Evolutionary conservation across 1,140 invertebrate genomes (phyloP).

Genomic region (Aphis craccivora): DNA sequence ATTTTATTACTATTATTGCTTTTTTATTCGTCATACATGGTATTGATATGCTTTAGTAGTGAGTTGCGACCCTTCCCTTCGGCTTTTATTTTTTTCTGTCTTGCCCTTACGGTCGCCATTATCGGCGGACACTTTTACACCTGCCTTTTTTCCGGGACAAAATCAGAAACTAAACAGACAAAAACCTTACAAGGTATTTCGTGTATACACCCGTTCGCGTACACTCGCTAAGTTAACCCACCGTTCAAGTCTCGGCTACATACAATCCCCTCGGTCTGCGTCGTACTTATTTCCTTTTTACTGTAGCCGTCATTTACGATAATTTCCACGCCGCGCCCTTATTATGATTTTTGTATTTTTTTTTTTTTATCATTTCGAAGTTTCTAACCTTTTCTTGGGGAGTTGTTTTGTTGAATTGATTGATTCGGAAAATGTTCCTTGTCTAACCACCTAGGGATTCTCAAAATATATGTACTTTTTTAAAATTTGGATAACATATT

Average conservation of each 20-base stretch:
- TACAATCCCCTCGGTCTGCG: neutral
- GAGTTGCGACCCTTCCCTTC: neutral
- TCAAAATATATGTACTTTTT: neutral
- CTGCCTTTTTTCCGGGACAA: neutral
- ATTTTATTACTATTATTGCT: neutral
- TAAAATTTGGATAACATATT: neutral
- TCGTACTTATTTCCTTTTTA: neutral
- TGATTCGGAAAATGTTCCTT: neutral
- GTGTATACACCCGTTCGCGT: neutral
- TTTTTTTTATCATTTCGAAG: neutral
- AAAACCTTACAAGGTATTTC: neutral
- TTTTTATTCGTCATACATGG: neutral
- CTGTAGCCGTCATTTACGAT: neutral
- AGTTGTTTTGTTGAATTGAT: neutral
- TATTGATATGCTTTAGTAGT: neutral
- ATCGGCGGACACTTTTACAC: neutral
- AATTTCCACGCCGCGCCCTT: slow-evolving; percentile 16
- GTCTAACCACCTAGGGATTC: neutral
- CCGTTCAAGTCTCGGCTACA: slow-evolving; percentile 39
- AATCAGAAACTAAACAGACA: neutral
- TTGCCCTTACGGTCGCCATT: neutral
- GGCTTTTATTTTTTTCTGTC: neutral
- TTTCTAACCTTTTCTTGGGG: neutral
- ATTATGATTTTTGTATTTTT: neutral
- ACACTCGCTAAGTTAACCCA: neutral